Percentiles rank a stretch among this genome's conserved stretches.
Evolutionary conservation across 2,113 vertebrate species (phyloP).

Genomic region (Labeo rohita): DNA sequence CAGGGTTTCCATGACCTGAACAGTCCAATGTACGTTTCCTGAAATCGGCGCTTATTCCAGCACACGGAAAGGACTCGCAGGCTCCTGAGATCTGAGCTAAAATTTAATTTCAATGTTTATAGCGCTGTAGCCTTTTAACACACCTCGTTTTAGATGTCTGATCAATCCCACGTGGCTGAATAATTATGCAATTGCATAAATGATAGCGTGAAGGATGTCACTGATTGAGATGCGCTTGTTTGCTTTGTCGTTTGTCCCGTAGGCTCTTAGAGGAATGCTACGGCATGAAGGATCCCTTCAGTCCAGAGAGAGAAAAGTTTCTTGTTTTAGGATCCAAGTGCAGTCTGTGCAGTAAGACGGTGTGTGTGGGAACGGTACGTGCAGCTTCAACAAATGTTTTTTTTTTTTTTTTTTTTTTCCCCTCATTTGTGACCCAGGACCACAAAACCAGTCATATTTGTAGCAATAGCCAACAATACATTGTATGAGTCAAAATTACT

Average conservation of each 20-base stretch:
- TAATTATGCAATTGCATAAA: background rate
- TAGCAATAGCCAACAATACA: no score
- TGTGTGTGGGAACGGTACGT: slow-evolving; percentile 84
- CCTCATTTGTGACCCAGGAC: no score
- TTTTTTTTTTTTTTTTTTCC: no score
- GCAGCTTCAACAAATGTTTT: no score
- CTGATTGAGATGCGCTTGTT: background rate
- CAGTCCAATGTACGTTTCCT: background rate
- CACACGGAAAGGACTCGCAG: no score
- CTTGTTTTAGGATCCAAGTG: slow-evolving; percentile 83
- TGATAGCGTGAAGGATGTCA: no score
- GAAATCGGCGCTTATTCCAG: background rate
- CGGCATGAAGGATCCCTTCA: slow-evolving; percentile 86
- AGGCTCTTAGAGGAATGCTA: slow-evolving; percentile 88
- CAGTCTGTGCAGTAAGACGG: slow-evolving; percentile 76
- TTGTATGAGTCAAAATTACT: no score
- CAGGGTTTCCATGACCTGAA: background rate
- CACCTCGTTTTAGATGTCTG: background rate
- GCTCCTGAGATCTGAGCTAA: background rate
- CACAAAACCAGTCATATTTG: no score
- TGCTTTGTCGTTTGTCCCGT: background rate
- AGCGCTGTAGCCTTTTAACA: background rate
- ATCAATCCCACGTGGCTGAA: background rate
- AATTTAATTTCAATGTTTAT: background rate
- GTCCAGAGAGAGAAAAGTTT: slow-evolving; percentile 80